Conservation (phyloP, 1,140 invertebrate species). For the Diorhabda sublineata region DNA sequence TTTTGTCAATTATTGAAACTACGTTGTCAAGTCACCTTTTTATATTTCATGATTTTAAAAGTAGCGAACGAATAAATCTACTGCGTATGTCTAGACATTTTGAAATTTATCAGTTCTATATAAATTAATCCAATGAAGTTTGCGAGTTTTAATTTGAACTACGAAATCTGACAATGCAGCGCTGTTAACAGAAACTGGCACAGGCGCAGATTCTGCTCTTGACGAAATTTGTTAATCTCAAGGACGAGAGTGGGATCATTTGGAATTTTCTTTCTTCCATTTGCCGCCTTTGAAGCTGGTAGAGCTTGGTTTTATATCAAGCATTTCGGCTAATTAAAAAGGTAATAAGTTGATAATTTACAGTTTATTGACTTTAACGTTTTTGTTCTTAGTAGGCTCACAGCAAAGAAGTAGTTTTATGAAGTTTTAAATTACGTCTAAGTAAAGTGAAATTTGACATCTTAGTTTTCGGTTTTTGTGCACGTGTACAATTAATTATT, state of each 20-base stretch:
- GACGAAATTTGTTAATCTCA: constrained; percentile 1
- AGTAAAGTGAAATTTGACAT: constrained; percentile 19
- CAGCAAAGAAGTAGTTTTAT: not conserved
- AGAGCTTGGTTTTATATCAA: constrained; percentile 15
- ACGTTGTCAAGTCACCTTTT: not conserved
- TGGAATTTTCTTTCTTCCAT: constrained; percentile 20
- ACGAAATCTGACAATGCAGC: not conserved
- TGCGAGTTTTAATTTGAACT: too few species aligned
- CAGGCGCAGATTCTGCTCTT: not conserved
- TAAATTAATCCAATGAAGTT: too few species aligned
- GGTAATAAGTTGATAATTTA: constrained; percentile 6
- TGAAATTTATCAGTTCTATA: too few species aligned
- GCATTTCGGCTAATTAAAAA: constrained; percentile 14
- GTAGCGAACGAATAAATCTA: too few species aligned
- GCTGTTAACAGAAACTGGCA: not conserved
- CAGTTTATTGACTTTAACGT: not conserved
- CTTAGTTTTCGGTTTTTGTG: constrained; percentile 15
- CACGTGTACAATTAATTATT: constrained; percentile 9
- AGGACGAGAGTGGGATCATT: not conserved
- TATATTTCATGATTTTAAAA: too few species aligned
- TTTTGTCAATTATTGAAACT: not conserved
- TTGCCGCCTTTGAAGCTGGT: constrained; percentile 18
- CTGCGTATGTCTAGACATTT: too few species aligned
- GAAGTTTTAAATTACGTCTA: constrained; percentile 16
- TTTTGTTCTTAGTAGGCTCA: not conserved